Conservation (phyloP, 2,113 vertebrate genomes). For the Myanophis thanlyinensis region DNA sequence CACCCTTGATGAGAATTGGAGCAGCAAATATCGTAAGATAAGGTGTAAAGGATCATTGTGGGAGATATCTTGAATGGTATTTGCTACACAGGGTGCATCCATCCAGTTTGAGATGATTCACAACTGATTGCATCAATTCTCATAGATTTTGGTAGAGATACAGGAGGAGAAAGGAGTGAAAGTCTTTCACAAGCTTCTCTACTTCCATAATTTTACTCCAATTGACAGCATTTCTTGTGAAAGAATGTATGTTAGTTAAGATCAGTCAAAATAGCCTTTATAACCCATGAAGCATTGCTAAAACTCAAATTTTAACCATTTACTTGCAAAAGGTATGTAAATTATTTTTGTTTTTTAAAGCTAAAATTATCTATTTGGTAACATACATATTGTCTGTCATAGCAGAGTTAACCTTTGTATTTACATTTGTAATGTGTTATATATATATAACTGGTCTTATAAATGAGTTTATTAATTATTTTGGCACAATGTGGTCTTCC, state of each 20-base stretch:
- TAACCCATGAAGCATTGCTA: constrained; percentile 19
- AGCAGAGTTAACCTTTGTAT: constrained; percentile 53
- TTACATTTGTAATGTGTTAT: constrained; percentile 50
- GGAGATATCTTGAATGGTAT: not conserved
- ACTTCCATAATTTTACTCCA: constrained; percentile 49
- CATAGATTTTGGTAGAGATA: not conserved
- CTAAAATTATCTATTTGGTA: constrained; percentile 46
- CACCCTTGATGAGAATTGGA: not conserved
- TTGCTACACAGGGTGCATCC: not conserved
- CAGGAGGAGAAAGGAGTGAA: not conserved
- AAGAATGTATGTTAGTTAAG: constrained; percentile 37
- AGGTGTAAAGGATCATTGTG: too few relatives aligned
- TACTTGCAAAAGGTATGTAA: constrained; percentile 61
- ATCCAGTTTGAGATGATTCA: not conserved
- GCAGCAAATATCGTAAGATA: not conserved
- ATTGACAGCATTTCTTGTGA: constrained; percentile 63
- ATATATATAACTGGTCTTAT: constrained; percentile 12
- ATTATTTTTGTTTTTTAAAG: constrained; percentile 42
- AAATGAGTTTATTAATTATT: constrained; percentile 32
- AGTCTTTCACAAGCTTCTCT: constrained; percentile 34
- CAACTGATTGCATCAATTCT: not conserved
- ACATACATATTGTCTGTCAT: constrained; percentile 40
- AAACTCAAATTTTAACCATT: constrained; percentile 45
- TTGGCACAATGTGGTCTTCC: constrained; percentile 27
- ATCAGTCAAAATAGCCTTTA: constrained; percentile 34